Evolutionary conservation across 2,888 invertebrate species (phyloP), one percentile per base, ranked within the genome.

Genomic region (Cistogaster globosa): DNA sequence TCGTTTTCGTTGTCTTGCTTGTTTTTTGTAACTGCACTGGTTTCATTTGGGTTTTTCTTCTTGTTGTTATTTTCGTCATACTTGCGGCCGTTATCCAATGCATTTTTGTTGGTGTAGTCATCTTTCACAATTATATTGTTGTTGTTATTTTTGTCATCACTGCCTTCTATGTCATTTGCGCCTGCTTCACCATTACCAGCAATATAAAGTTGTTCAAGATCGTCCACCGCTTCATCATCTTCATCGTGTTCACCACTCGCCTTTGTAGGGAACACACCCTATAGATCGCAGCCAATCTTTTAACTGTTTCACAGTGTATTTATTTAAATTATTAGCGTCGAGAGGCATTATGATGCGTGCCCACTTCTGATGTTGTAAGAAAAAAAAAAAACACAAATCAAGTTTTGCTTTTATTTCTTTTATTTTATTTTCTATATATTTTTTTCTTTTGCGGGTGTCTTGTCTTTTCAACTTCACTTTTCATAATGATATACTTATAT

Each of bases 261-360:
- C n/a, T 9, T 32, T 18, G 60, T 48, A 36, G 48, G 48, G 12
- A 60, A 8, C 18, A 36, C 14, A 12, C 72, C 60, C n/a, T 48
- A 71, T 26, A 26, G 45, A 71, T 32, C 71, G 71, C 26, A 60
- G 8, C 71, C 71, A 71, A 71, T 71, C 71, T 60, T 71, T 71
- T 5, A 60, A 48, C 11, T 71, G 45, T 11, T 14, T 71, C 1
- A 60, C 58, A 1, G 71, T 60, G 32, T 8, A 71, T 16, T 48
- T 71, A 60, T 32, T 71, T 8, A 58, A 18, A n/a, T 58, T 12
- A 71, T 42, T 12, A 1, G 45, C 45, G 7, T 45, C 69, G 4
- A 18, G 42, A 57, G 45, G 45, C 42, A 71, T 58, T n/a, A 57
- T 71, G 57, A 57, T 71, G 45, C 18, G 2, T 57, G 18, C 12